Base-by-base conservation (phyloP, 2,888 invertebrate genomes). In the Phrixothrix hirtus region DNA sequence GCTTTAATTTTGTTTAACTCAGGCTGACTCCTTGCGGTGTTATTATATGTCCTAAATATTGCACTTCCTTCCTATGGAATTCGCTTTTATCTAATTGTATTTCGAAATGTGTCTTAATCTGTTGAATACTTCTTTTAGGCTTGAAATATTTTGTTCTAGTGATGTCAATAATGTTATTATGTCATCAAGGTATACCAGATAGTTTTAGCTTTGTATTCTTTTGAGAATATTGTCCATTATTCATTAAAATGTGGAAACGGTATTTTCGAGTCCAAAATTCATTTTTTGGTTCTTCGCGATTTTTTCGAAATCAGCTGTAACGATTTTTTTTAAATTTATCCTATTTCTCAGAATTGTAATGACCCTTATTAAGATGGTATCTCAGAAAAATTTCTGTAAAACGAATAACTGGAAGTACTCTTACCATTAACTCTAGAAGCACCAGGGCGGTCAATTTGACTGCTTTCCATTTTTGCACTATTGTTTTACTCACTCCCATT, bases 241-340 rank as follows among this genome's bases (percentile, higher is more conserved):
- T 4, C 61, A 13, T 44, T 64, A 63, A 44, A 67, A 65, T 0
- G 62, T 67, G 2, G 52, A 39, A 0, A 62, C 64, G 1, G 63
- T 59, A 31, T 61, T 62, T 54, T 62, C 63, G 27, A 61, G 26
- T 1, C 62, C 64, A 32, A 66, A 65, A 1, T 61, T 61, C 64
- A 68, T n/a, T n/a, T n/a, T n/a, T n/a, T n/a, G n/a, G n/a, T n/a
- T n/a, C n/a, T n/a, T n/a, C n/a, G n/a, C n/a, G n/a, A n/a, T n/a
- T n/a, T n/a, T n/a, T n/a, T n/a, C n/a, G n/a, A n/a, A n/a, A n/a
- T n/a, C n/a, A n/a, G n/a, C n/a, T n/a, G n/a, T n/a, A n/a, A n/a
- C n/a, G n/a, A n/a, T n/a, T n/a, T n/a, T n/a, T n/a, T n/a, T n/a
- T n/a, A n/a, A n/a, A n/a, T n/a, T n/a, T n/a, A n/a, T n/a, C n/a